Base-by-base conservation (phyloP, 2,888 invertebrate genomes). In the Microplitis manilae region DNA sequence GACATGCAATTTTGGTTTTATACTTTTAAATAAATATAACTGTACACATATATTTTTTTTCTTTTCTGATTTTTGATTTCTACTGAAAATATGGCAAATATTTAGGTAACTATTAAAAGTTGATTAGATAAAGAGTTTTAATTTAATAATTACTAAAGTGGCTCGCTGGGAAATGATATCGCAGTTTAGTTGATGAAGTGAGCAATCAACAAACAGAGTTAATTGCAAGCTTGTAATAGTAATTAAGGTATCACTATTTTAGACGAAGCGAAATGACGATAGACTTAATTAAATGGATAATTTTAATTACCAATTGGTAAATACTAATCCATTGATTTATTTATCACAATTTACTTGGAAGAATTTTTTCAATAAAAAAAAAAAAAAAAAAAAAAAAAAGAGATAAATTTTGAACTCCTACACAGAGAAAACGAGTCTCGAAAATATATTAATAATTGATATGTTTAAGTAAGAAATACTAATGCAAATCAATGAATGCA, bases 171-270 rank as follows among this genome's bases (percentile, higher is more conserved):
- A 15, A 64, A 64, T 20, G 20, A 62, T 62, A 20, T 50, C 50
- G 50, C 50, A 13, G 50, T 13, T 41, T 73, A 64, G 64, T 62
- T 73, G 17, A 73, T 41, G 15, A 64, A 64, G 62, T 41, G 64
- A 41, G 73, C 73, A 73, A 73, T 73, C 73, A 73, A 50, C 73
- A 73, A 73, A 73, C 41, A 64, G 73, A 73, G 64, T 73, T 73
- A 64, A 73, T 73, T 39, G 64, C 64, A 64, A 40, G 62, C 17
- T 40, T 73, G 73, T 50, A 64, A 73, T 73, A 41, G 73, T 64
- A 73, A 73, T 73, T 73, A 73, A 73, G 73, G 64, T 64, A 73
- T 73, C 73, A 64, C 73, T 73, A 20, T 73, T 62, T 64, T 64
- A 73, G 64, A 73, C 73, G 50, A 5, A 13, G 8, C 9, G 2